Base-by-base conservation (phyloP, 1,140 invertebrate genomes). In the Gonatopus flavifemur region DNA sequence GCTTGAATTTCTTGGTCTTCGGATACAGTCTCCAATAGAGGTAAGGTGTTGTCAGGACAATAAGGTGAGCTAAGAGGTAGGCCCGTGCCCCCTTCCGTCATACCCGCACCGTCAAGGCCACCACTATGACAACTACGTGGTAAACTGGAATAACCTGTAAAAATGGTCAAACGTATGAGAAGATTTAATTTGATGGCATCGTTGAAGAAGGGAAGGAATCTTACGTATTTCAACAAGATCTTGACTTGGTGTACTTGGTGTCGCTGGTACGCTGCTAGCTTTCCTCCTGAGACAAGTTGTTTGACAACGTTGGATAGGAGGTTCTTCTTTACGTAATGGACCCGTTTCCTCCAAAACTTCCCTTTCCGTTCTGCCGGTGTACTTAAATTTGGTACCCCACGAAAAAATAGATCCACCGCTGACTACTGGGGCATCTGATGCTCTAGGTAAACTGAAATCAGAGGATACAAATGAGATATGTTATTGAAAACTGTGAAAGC, bases 321-420 rank as follows among this genome's bases (percentile, higher is more conserved):
- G 80, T 74, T 85, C 82, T 49, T 84, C 83, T 41, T 81, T 76
- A 16, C 75, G 70, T 16, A 82, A 69, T 21, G 82, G 81, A 31
- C 79, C 81, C 45, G 76, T 77, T 59, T 90, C 89, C 64, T 89
- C 87, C 38, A 94, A 75, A 41, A 95, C 90, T 78, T 96, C 93
- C 30, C 86, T 81, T 74, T 96, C 92, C 13, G 92, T 93, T 46
- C 92, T 80, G 2, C 93, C 93, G 40, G 89, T 89, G 75, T 91
- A 94, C 59, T 92, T 89, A 72, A 97, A 96, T 76, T 94, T 94
- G 31, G 93, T 94, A 30, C 93, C 93, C 84, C 91, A 90, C 1
- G 91, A 94, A 79, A 97, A 97, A 57, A 97, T 85, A 9, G 91
- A 90, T n/a, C 94, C 93, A 19, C 94, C 93, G 16, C 91, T 91